Conservation (phyloP, 2,797 vertebrate genomes). For the Champsocephalus gunnari region DNA sequence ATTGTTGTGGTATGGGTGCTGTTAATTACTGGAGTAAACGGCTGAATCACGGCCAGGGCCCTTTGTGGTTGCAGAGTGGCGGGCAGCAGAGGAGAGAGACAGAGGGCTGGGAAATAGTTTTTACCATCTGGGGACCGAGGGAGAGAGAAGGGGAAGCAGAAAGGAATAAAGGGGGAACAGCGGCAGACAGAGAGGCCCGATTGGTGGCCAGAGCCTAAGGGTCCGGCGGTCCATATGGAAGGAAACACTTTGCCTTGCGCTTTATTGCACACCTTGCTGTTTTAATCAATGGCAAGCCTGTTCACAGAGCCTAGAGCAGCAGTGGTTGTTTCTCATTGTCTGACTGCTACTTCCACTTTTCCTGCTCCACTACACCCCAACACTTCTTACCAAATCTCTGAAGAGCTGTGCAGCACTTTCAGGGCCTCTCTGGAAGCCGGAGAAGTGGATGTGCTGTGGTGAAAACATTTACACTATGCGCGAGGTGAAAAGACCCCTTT, state of each 20-base stretch:
- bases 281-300: slow-evolving; percentile 92
- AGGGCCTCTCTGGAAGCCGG: slow-evolving; percentile 41
- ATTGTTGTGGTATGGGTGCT: slow-evolving; percentile 98
- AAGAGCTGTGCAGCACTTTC: slow-evolving; percentile 63
- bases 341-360: slow-evolving; percentile 65
- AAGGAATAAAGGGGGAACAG: slow-evolving; percentile 60
- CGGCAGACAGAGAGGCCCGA: slow-evolving; percentile 88
- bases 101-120: slow-evolving; percentile 94
- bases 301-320: slow-evolving; percentile 85
- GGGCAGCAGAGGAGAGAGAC: slow-evolving; percentile 90
- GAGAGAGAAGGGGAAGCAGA: slow-evolving; percentile 84
- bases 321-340: slow-evolving; percentile 82
- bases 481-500: slow-evolving; percentile 52
- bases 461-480: slow-evolving; percentile 51
- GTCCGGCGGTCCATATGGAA: slow-evolving; percentile 94
- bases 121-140: slow-evolving; percentile 93
- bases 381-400: slow-evolving; percentile 67
- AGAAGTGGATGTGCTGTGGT: slow-evolving; percentile 25
- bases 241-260: slow-evolving; percentile 84
- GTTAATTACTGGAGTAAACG: slow-evolving; percentile 99
- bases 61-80: slow-evolving; percentile 91
- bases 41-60: slow-evolving; percentile 98
- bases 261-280: slow-evolving; percentile 91
- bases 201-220: slow-evolving; percentile 90
- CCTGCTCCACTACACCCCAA: slow-evolving; percentile 70